Percentiles rank a stretch among this genome's conserved stretches.
Conservation (phyloP, 2,888 invertebrate genomes). For the Lymantria dispar region DNA sequence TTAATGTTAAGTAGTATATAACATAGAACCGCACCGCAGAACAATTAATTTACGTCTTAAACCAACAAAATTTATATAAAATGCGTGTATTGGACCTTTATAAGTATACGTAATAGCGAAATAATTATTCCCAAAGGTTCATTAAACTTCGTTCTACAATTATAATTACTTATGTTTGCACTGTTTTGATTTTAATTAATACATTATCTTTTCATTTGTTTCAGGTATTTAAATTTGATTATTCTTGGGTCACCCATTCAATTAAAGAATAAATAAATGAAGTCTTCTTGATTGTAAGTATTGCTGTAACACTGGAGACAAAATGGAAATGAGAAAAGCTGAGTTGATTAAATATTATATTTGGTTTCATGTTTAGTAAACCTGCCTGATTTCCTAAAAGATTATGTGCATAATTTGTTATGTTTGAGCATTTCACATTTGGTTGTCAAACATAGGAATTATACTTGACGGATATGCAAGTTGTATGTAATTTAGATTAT, state of each 20-base stretch:
- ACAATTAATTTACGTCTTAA: background rate
- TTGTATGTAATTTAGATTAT: no score
- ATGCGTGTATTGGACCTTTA: background rate
- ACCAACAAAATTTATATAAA: background rate
- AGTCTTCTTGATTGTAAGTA: no score
- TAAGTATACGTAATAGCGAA: background rate
- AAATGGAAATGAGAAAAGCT: no score
- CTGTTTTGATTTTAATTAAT: background rate
- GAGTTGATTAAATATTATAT: no score
- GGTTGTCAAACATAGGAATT: no score
- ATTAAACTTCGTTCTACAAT: background rate
- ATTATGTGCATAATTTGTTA: no score
- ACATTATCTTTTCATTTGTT: background rate
- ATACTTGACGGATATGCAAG: no score
- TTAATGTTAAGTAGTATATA: background rate
- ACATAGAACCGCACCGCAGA: background rate
- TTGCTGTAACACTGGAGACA: no score
- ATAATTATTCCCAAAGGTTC: background rate
- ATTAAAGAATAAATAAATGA: no score
- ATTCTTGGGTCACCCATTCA: background rate
- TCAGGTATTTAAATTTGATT: background rate
- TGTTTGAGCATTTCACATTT: no score
- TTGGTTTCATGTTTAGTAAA: no score
- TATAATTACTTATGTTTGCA: background rate
- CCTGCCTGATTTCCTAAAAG: no score